A percentile compares a stretch with the other conserved stretches of the same genome.
Evolutionary conservation across 2,113 vertebrate genomes (phyloP).

Genomic region (Clupea harengus): DNA sequence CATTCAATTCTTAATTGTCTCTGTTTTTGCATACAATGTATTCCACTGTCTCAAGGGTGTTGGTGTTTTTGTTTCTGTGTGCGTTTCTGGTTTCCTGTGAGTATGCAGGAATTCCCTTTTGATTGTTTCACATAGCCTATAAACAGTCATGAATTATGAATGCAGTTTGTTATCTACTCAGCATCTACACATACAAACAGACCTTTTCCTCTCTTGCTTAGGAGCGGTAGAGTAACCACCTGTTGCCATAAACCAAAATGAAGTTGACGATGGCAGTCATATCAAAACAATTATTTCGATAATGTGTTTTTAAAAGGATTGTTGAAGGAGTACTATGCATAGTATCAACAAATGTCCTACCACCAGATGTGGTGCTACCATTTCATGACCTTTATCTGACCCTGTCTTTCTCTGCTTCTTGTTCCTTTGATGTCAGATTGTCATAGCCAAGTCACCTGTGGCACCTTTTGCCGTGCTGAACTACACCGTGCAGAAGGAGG

Average conservation of each 20-base stretch:
- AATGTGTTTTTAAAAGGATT: background rate
- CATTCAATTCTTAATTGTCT: background rate
- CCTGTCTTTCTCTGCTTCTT: background rate
- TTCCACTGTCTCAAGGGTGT: background rate
- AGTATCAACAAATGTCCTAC: no score
- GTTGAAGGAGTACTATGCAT: no score
- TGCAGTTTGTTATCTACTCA: background rate
- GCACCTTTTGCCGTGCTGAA: conserved; percentile 72
- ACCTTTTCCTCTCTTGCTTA: background rate
- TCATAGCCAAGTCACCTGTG: conserved; percentile 81
- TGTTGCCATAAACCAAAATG: background rate
- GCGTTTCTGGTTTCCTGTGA: background rate
- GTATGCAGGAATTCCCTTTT: background rate
- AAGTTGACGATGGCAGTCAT: background rate
- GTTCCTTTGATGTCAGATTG: conserved; percentile 61
- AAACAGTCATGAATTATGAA: background rate
- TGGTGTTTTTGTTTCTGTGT: background rate
- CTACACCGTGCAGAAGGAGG: conserved; percentile 76
- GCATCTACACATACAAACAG: background rate
- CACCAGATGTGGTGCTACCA: background rate
- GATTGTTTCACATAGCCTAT: background rate
- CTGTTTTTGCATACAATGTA: background rate
- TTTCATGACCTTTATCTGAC: background rate
- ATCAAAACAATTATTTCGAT: background rate
- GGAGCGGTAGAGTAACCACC: background rate